These are phyloP conservation scores for Alectura lathami DNA, from an alignment of 2,113 vertebrate species.

Conservation along the genomic window DNA sequence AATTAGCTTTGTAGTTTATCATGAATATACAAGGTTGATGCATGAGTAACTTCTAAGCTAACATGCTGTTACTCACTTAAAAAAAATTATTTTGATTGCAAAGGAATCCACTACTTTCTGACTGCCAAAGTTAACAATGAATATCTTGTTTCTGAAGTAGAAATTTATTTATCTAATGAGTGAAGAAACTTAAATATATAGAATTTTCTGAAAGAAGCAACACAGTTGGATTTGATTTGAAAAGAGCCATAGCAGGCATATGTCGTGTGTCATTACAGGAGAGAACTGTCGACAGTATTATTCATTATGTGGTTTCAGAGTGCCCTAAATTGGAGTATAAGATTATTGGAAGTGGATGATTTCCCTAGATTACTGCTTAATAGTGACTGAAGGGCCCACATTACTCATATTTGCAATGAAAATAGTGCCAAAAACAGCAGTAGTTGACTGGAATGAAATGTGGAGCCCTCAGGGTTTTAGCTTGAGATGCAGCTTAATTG, in stretches of 20 bases:
- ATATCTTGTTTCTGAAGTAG: neutral
- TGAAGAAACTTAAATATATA: constrained; percentile 47
- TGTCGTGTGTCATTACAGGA: constrained; percentile 75
- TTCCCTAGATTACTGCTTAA: constrained; percentile 81
- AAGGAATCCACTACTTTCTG: constrained; percentile 14
- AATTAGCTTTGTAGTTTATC: neutral
- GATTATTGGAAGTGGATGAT: constrained; percentile 81
- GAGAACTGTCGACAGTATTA: constrained; percentile 72
- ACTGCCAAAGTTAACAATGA: neutral
- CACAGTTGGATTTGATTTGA: constrained; percentile 67
- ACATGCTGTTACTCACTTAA: constrained; percentile 8
- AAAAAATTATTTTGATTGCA: constrained; percentile 9
- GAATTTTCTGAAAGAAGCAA: constrained; percentile 25
- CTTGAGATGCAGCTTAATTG: constrained; percentile 72
- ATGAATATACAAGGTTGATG: neutral
- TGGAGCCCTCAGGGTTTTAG: constrained; percentile 69
- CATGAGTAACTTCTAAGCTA: constrained; percentile 25
- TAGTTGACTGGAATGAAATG: constrained; percentile 74
- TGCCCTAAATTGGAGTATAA: constrained; percentile 78
- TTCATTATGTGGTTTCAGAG: constrained; percentile 79
- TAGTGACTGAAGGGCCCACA: constrained; percentile 76
- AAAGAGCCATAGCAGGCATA: constrained; percentile 72
- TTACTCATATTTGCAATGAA: constrained; percentile 78
- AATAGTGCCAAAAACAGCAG: constrained; percentile 76
- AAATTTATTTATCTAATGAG: constrained; percentile 18